A percentile compares a stretch with the other conserved stretches of the same genome.
Evolutionary conservation across 2,113 vertebrate species (phyloP).

Genomic region (Eulemur rufifrons): DNA sequence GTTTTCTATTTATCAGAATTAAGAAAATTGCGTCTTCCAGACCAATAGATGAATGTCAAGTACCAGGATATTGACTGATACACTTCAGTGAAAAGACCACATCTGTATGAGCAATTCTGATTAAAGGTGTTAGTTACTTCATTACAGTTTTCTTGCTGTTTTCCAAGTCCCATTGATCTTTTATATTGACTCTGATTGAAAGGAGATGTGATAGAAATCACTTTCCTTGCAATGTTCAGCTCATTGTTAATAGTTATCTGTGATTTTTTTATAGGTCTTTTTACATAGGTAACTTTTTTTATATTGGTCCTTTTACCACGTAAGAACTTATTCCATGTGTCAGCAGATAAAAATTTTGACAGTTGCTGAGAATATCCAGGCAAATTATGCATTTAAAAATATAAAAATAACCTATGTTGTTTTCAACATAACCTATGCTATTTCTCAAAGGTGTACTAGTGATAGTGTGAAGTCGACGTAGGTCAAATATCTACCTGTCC

Average conservation of each 20-base stretch:
- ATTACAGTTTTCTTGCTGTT: neutral
- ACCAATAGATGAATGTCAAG: neutral
- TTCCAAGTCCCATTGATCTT: neutral
- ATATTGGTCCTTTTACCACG: neutral
- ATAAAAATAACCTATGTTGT: neutral
- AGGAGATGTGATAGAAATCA: neutral
- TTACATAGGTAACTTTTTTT: neutral
- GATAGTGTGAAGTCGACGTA: neutral
- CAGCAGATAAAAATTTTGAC: neutral
- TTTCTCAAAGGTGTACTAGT: neutral
- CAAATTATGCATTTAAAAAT: neutral
- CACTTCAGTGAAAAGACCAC: neutral
- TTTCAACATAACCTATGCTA: neutral
- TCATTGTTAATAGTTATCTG: neutral
- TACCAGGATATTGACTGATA: neutral
- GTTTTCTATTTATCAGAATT: neutral
- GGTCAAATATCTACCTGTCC: neutral
- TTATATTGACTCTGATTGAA: neutral
- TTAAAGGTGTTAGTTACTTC: neutral
- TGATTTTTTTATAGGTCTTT: neutral
- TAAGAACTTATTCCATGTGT: neutral
- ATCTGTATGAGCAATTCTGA: neutral
- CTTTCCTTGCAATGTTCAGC: neutral
- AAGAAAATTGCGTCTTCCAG: constrained; percentile 46
- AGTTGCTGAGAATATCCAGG: neutral